Evolutionary conservation across 1,140 invertebrate species (phyloP).

Genomic region (Panulirus ornatus): DNA sequence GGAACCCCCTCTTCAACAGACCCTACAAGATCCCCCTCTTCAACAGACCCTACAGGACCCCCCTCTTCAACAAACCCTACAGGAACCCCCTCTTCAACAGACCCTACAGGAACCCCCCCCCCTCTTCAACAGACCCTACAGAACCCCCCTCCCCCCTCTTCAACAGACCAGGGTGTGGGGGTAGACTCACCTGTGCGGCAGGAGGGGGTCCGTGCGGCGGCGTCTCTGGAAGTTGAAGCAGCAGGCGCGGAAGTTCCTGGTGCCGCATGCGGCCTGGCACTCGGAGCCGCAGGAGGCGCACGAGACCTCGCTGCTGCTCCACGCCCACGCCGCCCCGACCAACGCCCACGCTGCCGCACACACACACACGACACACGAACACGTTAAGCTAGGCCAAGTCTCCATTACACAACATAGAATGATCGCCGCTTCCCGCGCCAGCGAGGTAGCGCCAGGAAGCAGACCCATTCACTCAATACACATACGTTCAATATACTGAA

Average conservation of each 20-base stretch:
- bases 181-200: background rate
- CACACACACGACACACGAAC: background rate
- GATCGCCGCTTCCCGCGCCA: too few species aligned
- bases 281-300: constrained; percentile 82
- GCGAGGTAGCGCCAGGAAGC: too few species aligned
- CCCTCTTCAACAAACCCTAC: background rate
- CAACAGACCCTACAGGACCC: too few species aligned
- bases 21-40: too few species aligned
- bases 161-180: background rate
- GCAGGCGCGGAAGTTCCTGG: constrained; percentile 81
- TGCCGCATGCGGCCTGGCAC: constrained; percentile 81
- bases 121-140: background rate
- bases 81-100: background rate
- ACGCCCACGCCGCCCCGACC: constrained; percentile 42
- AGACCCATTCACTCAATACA: too few species aligned
- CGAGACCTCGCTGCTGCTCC: constrained; percentile 59
- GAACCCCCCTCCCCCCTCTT: background rate
- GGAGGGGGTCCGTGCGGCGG: constrained; percentile 67
- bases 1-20: too few species aligned
- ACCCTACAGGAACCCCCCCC: background rate
- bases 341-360: constrained; percentile 51
- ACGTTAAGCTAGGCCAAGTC: background rate
- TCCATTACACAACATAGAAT: background rate
- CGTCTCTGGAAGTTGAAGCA: constrained; percentile 83
- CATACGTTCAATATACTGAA: background rate